These are phyloP conservation scores for Hypomecis atomaria DNA, from an alignment of 2,888 invertebrate genomes.

Conservation along the genomic window DNA sequence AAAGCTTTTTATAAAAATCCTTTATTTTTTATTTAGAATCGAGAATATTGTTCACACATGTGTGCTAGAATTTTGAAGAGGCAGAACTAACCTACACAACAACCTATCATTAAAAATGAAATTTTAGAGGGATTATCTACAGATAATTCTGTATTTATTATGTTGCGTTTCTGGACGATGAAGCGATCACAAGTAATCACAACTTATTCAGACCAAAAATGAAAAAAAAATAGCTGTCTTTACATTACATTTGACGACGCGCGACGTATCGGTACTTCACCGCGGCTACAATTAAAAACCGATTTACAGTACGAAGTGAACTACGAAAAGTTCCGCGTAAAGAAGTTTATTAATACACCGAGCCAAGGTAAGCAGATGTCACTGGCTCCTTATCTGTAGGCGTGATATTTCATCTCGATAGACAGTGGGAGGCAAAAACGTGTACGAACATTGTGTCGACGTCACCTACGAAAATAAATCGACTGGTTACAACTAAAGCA, in stretches of 20 bases:
- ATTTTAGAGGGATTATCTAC: no score
- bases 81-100: no score
- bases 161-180: no score
- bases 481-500: slow-evolving; percentile 37
- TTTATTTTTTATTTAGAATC: not conserved
- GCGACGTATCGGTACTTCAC: no score
- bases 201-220: no score
- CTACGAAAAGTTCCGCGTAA: slow-evolving; percentile 23
- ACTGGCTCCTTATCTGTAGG: slow-evolving; percentile 58
- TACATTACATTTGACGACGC: no score
- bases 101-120: no score
- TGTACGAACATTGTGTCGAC: slow-evolving; percentile 9
- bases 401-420: slow-evolving; percentile 45
- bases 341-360: slow-evolving; percentile 51
- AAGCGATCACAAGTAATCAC: no score
- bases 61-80: not conserved
- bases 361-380: slow-evolving; percentile 60
- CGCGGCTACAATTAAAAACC: no score
- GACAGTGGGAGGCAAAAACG: slow-evolving; percentile 36
- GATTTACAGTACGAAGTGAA: not conserved
- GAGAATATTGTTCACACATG: not conserved
- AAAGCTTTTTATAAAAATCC: not conserved
- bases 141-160: no score
- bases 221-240: no score
- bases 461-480: slow-evolving; percentile 50